Evolutionary conservation across 2,113 vertebrate species (phyloP), one percentile per base, ranked within the genome.

Genomic region (Puntigrus tetrazona): DNA sequence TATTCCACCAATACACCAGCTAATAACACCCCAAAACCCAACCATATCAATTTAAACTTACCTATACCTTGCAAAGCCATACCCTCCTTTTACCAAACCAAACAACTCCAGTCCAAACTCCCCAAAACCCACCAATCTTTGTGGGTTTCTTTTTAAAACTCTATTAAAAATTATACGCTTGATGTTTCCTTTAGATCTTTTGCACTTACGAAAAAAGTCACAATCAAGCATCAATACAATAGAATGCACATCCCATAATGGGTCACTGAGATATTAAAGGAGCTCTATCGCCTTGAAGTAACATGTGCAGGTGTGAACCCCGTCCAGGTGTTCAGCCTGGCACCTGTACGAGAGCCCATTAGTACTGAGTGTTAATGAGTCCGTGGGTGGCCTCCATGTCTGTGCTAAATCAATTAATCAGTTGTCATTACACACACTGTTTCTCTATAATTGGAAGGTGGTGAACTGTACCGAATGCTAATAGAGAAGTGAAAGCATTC

Each of bases 381-480:
- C 84, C 78, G 84, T 87, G 90, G 89, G 89, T 90, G 86, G 91
- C 91, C 92, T 92, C 91, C 90, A 92, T 90, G 75, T 95, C 94
- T 93, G 91, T 89, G 91, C 90, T 93, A 92, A 94, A 94, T 94
- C 93, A 94, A 94, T 95, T 94, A 94, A 94, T 95, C 94, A 94
- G 91, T 88, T 87, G 90, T 94, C 92, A 93, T 94, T 94, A 94
- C 91, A 90, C 91, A 92, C 90, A 92, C 88, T 89, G 92, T 89
- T 94, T 86, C 86, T 87, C 90, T 89, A 89, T 94, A 95, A 94
- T 94, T 93, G 91, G 90, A 87, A 90, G 91, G 87, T 88, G 89
- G 91, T 91, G 89, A 91, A 89, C 86, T 84, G 89, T 89, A 92
- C 94, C 91, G 91, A 93, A 94, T 91, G 86, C 94, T 93, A 92